Evolutionary conservation across 2,797 vertebrate genomes (phyloP).

Genomic region (Sylvia borin): DNA sequence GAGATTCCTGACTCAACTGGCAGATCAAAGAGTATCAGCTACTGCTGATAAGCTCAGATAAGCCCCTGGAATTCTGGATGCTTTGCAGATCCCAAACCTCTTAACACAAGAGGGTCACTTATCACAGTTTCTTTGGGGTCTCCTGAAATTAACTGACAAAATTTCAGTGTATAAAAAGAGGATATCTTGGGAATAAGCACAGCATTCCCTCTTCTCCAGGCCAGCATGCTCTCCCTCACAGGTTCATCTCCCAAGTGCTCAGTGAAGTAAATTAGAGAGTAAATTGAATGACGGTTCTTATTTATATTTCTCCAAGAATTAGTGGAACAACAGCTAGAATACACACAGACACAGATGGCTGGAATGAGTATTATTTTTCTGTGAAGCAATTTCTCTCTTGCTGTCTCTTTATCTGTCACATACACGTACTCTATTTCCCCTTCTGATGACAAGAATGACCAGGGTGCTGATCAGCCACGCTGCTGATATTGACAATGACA

Average conservation of each 20-base stretch:
- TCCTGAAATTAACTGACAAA: not conserved
- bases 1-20: not conserved
- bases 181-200: not conserved
- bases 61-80: not conserved
- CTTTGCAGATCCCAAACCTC: not conserved
- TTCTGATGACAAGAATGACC: constrained; percentile 20
- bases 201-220: not conserved
- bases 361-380: constrained; percentile 1
- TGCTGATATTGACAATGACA: constrained; percentile 44
- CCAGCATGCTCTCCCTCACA: not conserved
- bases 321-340: constrained; percentile 27
- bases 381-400: not conserved
- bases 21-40: constrained; percentile 7
- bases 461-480: not conserved
- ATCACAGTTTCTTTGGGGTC: not conserved
- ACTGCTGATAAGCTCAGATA: constrained; percentile 9
- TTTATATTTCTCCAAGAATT: constrained; percentile 48
- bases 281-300: constrained; percentile 21
- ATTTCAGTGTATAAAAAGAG: not conserved
- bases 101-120: not conserved
- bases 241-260: not conserved
- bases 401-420: not conserved
- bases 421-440: not conserved
- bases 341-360: constrained; percentile 8
- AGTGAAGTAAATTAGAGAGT: constrained; percentile 55